A percentile compares a stretch with the other conserved stretches of the same genome.
Conservation (phyloP, 2,888 invertebrate genomes). For the Andrena bucephala region DNA sequence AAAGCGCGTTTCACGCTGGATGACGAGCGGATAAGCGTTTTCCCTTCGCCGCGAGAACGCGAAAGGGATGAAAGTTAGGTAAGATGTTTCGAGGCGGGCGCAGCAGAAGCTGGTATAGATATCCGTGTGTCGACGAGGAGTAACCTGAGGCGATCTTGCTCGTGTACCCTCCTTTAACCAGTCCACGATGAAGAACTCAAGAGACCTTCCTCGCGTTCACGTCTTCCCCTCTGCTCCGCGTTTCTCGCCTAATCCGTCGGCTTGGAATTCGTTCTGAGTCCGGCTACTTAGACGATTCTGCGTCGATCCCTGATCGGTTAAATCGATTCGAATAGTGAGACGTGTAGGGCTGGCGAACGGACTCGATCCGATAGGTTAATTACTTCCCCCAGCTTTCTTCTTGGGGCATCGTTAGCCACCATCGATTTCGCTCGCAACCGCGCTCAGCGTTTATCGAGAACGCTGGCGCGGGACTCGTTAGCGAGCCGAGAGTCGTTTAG, state of each 20-base stretch:
- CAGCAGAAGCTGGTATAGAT: not conserved
- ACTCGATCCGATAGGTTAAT: constrained; percentile 21
- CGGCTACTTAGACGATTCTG: not conserved
- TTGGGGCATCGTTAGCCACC: constrained; percentile 60
- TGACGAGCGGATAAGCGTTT: constrained; percentile 23
- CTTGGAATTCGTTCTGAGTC: not conserved
- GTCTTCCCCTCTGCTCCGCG: not conserved
- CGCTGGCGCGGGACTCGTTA: constrained; percentile 61
- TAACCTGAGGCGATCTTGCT: constrained; percentile 24
- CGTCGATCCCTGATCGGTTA: not conserved
- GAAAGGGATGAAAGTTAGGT: constrained; percentile 48
- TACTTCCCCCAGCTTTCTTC: constrained; percentile 15
- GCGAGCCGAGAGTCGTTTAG: constrained; percentile 58
- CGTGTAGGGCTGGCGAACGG: not conserved
- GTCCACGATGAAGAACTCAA: constrained; percentile 8
- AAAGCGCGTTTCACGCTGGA: constrained; percentile 25
- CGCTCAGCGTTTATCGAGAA: constrained; percentile 51
- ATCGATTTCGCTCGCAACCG: constrained; percentile 55
- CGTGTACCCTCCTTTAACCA: constrained; percentile 4
- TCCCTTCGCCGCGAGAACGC: not conserved
- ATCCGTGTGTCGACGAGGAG: not conserved
- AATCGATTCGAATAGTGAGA: too few relatives aligned
- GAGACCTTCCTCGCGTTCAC: not conserved
- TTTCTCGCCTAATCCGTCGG: not conserved
- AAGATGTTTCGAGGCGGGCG: constrained; percentile 12